Base-by-base conservation (phyloP, 2,113 vertebrate genomes). In the Riparia riparia region DNA sequence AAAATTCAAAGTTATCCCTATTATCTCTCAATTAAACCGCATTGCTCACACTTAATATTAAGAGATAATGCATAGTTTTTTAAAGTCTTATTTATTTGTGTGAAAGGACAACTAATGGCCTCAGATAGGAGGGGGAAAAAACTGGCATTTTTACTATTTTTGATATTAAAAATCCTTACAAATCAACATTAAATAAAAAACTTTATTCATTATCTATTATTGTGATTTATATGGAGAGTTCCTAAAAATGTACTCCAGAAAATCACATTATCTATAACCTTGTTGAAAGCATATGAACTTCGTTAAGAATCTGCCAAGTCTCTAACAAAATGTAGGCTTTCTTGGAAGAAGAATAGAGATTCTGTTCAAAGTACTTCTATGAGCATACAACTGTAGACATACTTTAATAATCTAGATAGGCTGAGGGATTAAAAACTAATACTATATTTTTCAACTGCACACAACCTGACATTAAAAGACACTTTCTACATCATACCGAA, bases 281-380 rank as follows among this genome's bases (percentile, higher is more conserved):
- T 49, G 71, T 8, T 64, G 85, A 86, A 88, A 15, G 42, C 5
- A 1, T 39, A 73, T 18, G n/a, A 80, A 51, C 15, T 51, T 54
- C 76, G 32, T 32, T 31, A 72, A 58, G 51, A 72, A 57, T 60
- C 31, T 91, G 42, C 34, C 47, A 86, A 77, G 31, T 41, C n/a
- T 42, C 22, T 72, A 70, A 89, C 53, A 83, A 93, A 85, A 64
- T 7, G 39, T 6, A 96, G 61, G 15, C 20, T 71, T 74, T 91
- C 61, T 83, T 93, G 73, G 66, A 95, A 94, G 53, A 19, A 71
- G 70, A 92, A 85, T 87, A 83, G 89, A 79, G 54, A 82, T 72
- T 82, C 70, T 90, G 13, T 53, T 87, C 19, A 49, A 96, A 87
- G 29, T 60, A 82, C 26, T 79, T 76, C 24, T 70, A 78, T 22